These are phyloP conservation scores for Chromobotia macracanthus DNA, from an alignment of 2,797 vertebrate genomes.

Conservation along the genomic window DNA sequence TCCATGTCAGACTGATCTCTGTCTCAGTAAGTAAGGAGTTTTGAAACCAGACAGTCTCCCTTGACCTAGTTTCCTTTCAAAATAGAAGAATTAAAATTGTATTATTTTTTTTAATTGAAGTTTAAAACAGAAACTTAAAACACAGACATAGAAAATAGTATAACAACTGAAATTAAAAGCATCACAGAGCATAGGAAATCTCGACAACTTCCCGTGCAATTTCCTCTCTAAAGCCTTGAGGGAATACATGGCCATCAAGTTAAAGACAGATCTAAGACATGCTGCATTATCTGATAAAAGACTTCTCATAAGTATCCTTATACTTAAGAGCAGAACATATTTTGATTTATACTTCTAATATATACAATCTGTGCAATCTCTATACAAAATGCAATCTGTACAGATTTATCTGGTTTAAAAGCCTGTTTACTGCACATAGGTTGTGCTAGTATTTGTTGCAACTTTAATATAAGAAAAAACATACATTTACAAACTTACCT, in stretches of 20 bases:
- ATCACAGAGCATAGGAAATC: constrained; percentile 66
- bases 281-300: constrained; percentile 56
- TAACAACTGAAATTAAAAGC: constrained; percentile 6
- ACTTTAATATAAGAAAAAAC: not conserved
- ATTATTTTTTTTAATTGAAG: too few species aligned
- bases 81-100: constrained; percentile 10
- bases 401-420: not conserved
- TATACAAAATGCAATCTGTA: not conserved
- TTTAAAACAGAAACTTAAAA: not conserved
- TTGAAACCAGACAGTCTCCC: constrained; percentile 65
- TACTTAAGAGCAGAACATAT: not conserved
- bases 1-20: constrained; percentile 71
- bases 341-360: not conserved
- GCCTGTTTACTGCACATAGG: not conserved
- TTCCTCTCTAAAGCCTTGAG: constrained; percentile 55
- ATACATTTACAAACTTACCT: constrained; percentile 67
- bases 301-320: constrained; percentile 9
- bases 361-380: too few species aligned
- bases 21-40: constrained; percentile 66
- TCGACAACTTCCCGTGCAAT: constrained; percentile 61
- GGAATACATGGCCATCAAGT: constrained; percentile 60
- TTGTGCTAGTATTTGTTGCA: not conserved
- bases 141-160: not conserved
- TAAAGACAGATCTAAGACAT: constrained; percentile 38
- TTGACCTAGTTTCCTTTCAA: constrained; percentile 61